Conservation (phyloP, 1,140 invertebrate species). For the Coelopa frigida region DNA sequence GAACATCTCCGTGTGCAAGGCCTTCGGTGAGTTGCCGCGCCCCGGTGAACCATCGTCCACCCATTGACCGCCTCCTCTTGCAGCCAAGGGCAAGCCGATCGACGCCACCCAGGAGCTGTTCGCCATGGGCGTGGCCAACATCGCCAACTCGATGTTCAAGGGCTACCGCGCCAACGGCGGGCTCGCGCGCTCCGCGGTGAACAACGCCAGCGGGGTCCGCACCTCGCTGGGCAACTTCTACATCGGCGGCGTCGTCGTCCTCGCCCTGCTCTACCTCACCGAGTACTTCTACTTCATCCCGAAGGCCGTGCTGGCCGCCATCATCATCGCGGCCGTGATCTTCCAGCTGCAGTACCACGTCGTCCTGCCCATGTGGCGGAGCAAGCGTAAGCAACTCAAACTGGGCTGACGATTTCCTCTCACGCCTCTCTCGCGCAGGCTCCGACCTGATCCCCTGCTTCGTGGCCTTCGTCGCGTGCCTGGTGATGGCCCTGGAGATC, state of each 20-base stretch:
- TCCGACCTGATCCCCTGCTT: slow-evolving; percentile 76
- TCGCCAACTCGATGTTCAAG: slow-evolving; percentile 82
- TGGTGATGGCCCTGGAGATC: slow-evolving; percentile 76
- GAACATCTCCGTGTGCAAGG: slow-evolving; percentile 78
- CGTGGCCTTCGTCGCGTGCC: slow-evolving; percentile 76
- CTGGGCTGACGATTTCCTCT: not conserved
- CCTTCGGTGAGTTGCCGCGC: slow-evolving; percentile 47
- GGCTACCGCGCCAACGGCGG: slow-evolving; percentile 81
- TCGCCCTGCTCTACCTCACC: slow-evolving; percentile 65
- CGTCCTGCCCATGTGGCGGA: slow-evolving; percentile 69
- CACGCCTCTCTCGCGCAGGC: slow-evolving; percentile 50
- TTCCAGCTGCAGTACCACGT: slow-evolving; percentile 77
- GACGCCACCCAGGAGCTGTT: slow-evolving; percentile 81
- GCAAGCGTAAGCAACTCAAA: slow-evolving; percentile 54
- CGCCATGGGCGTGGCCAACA: slow-evolving; percentile 72
- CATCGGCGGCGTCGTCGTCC: slow-evolving; percentile 61
- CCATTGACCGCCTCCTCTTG: too few species aligned
- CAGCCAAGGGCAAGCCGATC: slow-evolving; percentile 64
- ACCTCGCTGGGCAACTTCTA: slow-evolving; percentile 76
- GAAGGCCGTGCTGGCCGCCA: slow-evolving; percentile 65
- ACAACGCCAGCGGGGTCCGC: slow-evolving; percentile 80
- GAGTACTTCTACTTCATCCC: slow-evolving; percentile 78
- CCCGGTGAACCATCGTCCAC: too few species aligned
- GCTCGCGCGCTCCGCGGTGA: slow-evolving; percentile 76
- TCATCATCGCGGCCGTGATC: slow-evolving; percentile 79